Evolutionary conservation across 2,113 vertebrate genomes (phyloP), one percentile per base, ranked within the genome.

Genomic region (Platycercus adscitus): DNA sequence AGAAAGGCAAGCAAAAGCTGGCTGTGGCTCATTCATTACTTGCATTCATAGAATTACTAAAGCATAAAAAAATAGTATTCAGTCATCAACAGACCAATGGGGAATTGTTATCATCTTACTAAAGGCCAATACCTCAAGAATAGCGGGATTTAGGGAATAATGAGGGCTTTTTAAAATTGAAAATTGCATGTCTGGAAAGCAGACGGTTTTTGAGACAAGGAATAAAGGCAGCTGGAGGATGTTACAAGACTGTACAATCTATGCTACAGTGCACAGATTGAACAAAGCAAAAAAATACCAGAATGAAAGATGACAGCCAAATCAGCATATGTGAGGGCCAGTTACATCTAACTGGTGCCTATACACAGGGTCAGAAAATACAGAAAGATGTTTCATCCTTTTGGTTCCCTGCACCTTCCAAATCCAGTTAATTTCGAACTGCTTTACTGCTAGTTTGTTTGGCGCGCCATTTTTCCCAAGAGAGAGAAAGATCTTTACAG

Each of bases 101-200:
- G 84, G 89, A 91, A 91, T 91, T 90, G 55, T 81, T 93, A 81
- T 81, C 81, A 56, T 81, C 47, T 84, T 90, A 43, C 89, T 39
- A 72, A 70, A 89, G 56, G 81, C 82, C 72, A 84, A 89, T 64
- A 73, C 50, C 81, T 82, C 70, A 52, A 93, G 88, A 91, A 93
- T 44, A 89, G 65, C 7, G 33, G 89, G 77, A 92, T 91, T 93
- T 91, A 81, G 69, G 77, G 81, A 95, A 87, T 76, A 96, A 93
- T 91, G 84, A 91, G 29, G 69, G 52, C 69, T 87, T 95, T 94
- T 85, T 79, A 75, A 81, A 93, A 93, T 66, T 71, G 64, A 84
- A 96, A 95, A 96, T 71, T 92, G 81, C 43, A 39, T 68, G 65
- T 93, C 86, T 93, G 86, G 77, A 68, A 75, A 93, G 86, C 91